Percentiles rank a stretch among this genome's conserved stretches.
Evolutionary conservation across 1,140 invertebrate species (phyloP).

Genomic region (Chlorops oryzae): DNA sequence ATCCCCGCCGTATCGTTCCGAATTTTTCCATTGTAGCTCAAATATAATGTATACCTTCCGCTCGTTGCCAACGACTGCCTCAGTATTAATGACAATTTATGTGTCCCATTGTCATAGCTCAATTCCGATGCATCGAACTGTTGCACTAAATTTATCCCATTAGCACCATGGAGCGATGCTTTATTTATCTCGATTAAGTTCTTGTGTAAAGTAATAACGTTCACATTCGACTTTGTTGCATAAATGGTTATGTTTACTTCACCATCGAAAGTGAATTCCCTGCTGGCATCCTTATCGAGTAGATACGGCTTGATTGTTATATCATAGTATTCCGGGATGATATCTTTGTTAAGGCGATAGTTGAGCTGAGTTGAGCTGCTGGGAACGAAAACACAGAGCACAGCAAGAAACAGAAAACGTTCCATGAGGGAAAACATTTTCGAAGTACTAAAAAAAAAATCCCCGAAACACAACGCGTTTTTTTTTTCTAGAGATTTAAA

Average conservation of each 20-base stretch:
- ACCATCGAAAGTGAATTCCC: constrained; percentile 55
- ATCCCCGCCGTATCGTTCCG: constrained; percentile 52
- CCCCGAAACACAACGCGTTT: too few species aligned
- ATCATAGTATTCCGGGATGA: constrained; percentile 57
- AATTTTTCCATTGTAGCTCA: constrained; percentile 48
- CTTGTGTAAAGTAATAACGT: constrained; percentile 59
- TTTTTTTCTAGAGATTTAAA: too few species aligned
- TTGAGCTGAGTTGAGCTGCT: too few species aligned
- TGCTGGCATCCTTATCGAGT: constrained; percentile 45
- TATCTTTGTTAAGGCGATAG: constrained; percentile 23
- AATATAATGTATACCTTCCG: constrained; percentile 18
- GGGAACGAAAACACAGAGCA: too few species aligned
- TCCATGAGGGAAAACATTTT: too few species aligned
- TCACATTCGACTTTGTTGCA: constrained; percentile 26
- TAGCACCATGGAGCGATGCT: constrained; percentile 11
- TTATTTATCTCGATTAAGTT: constrained; percentile 31
- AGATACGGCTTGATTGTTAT: constrained; percentile 57
- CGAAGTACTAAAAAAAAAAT: too few species aligned
- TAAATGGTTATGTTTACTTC: constrained; percentile 52
- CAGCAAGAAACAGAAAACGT: too few species aligned
- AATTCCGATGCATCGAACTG: constrained; percentile 10
- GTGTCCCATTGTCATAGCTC: constrained; percentile 20
- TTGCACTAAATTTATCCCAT: constrained; percentile 14
- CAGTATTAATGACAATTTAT: constrained; percentile 26
- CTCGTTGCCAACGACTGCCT: constrained; percentile 2